Conservation (phyloP, 35 echinoderm and acorn worm genomes). For the Ophioderma brevispina region DNA sequence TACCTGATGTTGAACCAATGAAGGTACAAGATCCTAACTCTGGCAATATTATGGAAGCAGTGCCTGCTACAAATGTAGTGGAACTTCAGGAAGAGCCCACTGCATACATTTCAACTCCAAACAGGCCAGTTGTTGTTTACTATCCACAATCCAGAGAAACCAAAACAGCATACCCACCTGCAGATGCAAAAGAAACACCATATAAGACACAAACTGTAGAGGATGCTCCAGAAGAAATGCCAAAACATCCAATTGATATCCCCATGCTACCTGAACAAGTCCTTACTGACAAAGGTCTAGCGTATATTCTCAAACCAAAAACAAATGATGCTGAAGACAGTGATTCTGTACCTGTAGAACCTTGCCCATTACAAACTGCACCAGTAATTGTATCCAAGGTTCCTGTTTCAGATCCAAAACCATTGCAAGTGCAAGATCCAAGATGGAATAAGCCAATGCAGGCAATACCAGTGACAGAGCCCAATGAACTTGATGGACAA, state of each 20-base stretch:
- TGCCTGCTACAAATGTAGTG: conserved; percentile 39
- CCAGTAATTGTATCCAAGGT: background rate
- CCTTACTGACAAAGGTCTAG: conserved; percentile 65
- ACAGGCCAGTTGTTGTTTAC: background rate
- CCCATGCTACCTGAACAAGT: no score
- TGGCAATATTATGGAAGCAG: conserved; percentile 56
- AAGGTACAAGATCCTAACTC: conserved; percentile 49
- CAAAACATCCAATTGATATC: no score
- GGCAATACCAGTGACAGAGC: background rate
- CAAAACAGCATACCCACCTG: background rate
- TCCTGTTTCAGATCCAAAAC: background rate
- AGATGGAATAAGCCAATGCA: background rate
- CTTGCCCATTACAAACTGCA: background rate
- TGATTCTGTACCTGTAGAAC: background rate
- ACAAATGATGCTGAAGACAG: background rate
- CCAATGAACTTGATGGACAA: no score
- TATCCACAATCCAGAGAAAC: background rate
- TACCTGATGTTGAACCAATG: background rate
- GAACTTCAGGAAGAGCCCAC: conserved; percentile 36
- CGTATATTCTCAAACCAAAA: conserved; percentile 60
- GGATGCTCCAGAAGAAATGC: background rate
- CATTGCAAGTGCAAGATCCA: conserved; percentile 13
- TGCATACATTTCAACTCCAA: background rate
- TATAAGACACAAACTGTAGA: background rate
- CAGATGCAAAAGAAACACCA: background rate